Evolutionary conservation across 2,797 vertebrate genomes (phyloP), one percentile per base, ranked within the genome.

Genomic region (Gobionotothen gibberifrons): DNA sequence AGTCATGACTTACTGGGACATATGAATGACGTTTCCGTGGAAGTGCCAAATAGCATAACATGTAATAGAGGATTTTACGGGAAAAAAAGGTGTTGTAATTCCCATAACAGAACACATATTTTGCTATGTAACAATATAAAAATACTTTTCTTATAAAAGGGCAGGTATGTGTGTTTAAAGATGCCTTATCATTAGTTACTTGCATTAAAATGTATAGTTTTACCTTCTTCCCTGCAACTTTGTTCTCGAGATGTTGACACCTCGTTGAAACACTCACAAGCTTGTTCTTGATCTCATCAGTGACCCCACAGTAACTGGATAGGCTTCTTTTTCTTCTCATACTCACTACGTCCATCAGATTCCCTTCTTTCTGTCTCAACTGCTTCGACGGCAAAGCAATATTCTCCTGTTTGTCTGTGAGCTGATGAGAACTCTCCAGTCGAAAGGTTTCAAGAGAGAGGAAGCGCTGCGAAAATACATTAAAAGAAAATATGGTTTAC

Each of bases 401-500:
- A 90, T 94, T 93, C 80, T 90, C 92, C 29, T 95, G 91, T 74
- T 91, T 94, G 46, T 88, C 79, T 54, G 51, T 71, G 82, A 93
- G 85, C 56, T 93, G 87, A 76, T 82, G 75, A 39, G 39, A 85
- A 60, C 75, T 85, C 74, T 94, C 91, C 66, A 94, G 92, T 36
- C 77, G 93, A 49, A 90, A 76, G 9, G 92, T 94, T 92, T 96
- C 92, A 68, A 97, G 91, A 6, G 83, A 87, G 79, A 94, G 85
- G 74, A 97, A 95, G 94, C 90, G 96, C 97, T 98, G 91, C 26
- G 78, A 69, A 78, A 78, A 92, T 3, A 76, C 26, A 65, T 4
- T 26, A 1, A 6, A 61, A 0, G n/a, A 14, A 52, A 57, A 21
- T 56, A 19, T 3, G 14, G 55, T 58, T 47, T 19, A 39, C 4